Evolutionary conservation across 2,797 vertebrate genomes (phyloP).

Genomic region (Taeniopygia guttata): DNA sequence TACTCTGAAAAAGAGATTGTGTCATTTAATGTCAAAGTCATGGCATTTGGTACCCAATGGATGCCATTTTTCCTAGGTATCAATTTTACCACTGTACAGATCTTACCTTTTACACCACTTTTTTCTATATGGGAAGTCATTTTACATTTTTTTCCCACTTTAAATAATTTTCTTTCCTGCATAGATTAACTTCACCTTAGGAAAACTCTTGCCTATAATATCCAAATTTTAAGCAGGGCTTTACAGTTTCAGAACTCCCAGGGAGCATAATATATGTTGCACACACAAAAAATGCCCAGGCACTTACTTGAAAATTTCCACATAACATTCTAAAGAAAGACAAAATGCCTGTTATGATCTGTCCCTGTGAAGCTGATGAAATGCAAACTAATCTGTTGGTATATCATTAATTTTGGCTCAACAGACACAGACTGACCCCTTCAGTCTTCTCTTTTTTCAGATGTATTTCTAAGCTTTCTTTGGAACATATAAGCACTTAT

Average conservation of each 20-base stretch:
- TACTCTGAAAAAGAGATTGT: neutral
- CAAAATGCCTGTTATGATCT: neutral
- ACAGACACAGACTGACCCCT: neutral
- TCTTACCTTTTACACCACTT: neutral
- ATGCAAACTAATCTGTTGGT: neutral
- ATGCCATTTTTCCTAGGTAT: neutral
- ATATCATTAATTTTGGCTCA: neutral
- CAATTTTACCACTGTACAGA: neutral
- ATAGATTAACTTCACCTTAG: neutral
- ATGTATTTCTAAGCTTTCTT: neutral
- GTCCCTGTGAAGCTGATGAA: neutral
- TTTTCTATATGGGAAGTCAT: neutral
- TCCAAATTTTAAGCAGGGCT: neutral
- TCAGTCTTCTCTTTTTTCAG: neutral
- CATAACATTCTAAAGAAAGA: neutral
- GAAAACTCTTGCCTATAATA: neutral
- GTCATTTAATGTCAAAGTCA: neutral
- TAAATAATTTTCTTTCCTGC: neutral
- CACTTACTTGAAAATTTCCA: neutral
- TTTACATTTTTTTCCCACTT: neutral
- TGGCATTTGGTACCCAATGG: neutral
- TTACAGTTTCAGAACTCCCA: neutral
- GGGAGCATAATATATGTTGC: fast-evolving
- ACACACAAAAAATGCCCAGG: neutral
- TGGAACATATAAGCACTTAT: neutral